Evolutionary conservation across 2,797 vertebrate species (phyloP), one percentile per base, ranked within the genome.

Genomic region (Channallabes apus): DNA sequence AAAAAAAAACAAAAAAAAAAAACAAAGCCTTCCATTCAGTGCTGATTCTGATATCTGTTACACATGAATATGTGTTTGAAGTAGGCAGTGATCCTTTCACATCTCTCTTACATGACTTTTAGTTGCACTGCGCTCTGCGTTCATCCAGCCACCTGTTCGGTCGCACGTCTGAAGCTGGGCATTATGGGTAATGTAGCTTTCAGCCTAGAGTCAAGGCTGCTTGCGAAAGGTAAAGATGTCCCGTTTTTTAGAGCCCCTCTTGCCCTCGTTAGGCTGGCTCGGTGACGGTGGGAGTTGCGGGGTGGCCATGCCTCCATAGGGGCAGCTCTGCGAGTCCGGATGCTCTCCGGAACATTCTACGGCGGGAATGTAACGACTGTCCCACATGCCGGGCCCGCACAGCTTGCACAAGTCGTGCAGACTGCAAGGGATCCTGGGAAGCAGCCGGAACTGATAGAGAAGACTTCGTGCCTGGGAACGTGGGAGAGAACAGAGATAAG

Each of bases 351-450:
- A 97, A 93, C 98, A 99, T 93, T 99, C 98, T 91, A 99, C 97
- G 0, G 97, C 93, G 0, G 98, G 98, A 90, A 99, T 98, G 95
- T 96, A 98, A 88, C 98, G 98, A 0, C 98, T 99, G 94, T 99
- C 98, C 98, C 98, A 99, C 98, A 99, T 99, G 75, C 98, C 98
- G 0, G 97, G 96, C 54, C 98, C 97, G 0, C 98, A 99, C 85
- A 98, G 95, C 94, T 96, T 97, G 90, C 98, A 99, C 76, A 99
- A 93, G 92, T 99, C 97, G 0, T 98, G 97, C 5, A 99, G 96
- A 91, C 98, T 98, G 95, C 98, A 99, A 11, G 98, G 98, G 89
- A 99, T 97, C 90, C 97, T 94, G 79, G 97, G 97, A 15, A 97
- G 88, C 67, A 99, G 96, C 88, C 97, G 98, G 92, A 99, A 99